Conservation (phyloP, 1,140 invertebrate genomes). For the Heliconius nattereri region DNA sequence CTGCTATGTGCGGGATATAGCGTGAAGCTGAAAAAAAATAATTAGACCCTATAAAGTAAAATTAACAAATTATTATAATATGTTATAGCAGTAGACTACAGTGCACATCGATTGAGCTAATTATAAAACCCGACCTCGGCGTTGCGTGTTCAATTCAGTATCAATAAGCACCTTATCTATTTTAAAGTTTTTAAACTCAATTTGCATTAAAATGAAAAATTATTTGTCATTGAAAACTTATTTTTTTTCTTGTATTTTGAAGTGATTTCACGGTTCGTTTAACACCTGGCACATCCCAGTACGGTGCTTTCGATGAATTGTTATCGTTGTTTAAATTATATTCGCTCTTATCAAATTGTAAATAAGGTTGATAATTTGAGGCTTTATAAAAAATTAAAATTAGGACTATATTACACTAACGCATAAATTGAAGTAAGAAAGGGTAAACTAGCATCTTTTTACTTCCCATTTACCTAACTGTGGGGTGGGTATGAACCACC, state of each 20-base stretch:
- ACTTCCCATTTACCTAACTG: neutral
- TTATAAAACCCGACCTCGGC: constrained; percentile 7
- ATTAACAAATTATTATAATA: neutral
- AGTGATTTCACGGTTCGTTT: constrained; percentile 40
- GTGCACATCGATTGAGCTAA: constrained; percentile 14
- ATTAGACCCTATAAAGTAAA: neutral
- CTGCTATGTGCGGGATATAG: too few species aligned
- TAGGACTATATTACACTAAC: constrained; percentile 29
- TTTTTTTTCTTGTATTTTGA: constrained; percentile 39
- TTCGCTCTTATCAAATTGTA: constrained; percentile 1
- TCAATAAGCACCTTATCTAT: constrained; percentile 16
- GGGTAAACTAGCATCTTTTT: constrained; percentile 19
- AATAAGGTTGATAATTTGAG: constrained; percentile 16
- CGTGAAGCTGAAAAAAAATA: too few species aligned
- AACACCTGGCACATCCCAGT: constrained; percentile 46
- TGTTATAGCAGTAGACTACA: neutral
- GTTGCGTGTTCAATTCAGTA: constrained; percentile 5
- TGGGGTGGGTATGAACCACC: neutral
- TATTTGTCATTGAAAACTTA: constrained; percentile 34
- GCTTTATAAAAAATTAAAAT: constrained; percentile 21
- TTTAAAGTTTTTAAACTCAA: constrained; percentile 31
- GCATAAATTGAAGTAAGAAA: constrained; percentile 22
- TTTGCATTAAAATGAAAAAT: constrained; percentile 32
- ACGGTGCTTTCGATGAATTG: constrained; percentile 24
- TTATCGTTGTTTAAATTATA: neutral